Evolutionary conservation across 2,113 vertebrate genomes (phyloP).

Genomic region (Brachyhypopomus occidentalis): DNA sequence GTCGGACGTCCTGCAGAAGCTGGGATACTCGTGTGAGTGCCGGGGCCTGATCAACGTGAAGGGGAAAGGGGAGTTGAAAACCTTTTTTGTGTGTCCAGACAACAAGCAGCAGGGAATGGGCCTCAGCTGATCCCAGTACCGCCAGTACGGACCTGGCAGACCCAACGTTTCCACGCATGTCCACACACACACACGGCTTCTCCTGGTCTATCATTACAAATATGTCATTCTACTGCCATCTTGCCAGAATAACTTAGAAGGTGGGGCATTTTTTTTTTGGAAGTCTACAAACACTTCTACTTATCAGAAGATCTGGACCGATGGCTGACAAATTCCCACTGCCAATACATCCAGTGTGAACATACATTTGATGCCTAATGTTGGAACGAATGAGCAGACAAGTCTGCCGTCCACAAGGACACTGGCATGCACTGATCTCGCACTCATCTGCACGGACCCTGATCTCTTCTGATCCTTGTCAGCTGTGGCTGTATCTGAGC

Average conservation of each 20-base stretch:
- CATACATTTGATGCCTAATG: background rate
- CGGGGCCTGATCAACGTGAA: constrained; percentile 94
- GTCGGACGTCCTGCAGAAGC: constrained; percentile 77
- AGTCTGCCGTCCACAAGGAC: background rate
- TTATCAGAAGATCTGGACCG: background rate
- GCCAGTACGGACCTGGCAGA: background rate
- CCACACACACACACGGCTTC: background rate
- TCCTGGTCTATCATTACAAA: constrained; percentile 26
- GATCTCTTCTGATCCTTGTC: constrained; percentile 12
- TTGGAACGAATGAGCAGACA: background rate
- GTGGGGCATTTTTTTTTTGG: background rate
- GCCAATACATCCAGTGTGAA: constrained; percentile 3
- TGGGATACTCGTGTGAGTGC: constrained; percentile 94
- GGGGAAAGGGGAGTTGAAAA: constrained; percentile 94
- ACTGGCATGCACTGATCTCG: background rate
- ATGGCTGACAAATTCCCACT: background rate
- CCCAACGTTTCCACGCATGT: background rate
- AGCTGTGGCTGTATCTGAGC: background rate
- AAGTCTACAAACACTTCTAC: background rate
- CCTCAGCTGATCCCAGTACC: constrained; percentile 77
- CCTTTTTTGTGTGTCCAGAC: constrained; percentile 95
- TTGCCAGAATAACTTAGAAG: background rate
- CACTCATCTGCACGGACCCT: background rate
- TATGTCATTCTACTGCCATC: background rate
- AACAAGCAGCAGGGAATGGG: constrained; percentile 89